Base-by-base conservation (phyloP, 2,113 vertebrate species). In the Eudyptes chrysolophus region DNA sequence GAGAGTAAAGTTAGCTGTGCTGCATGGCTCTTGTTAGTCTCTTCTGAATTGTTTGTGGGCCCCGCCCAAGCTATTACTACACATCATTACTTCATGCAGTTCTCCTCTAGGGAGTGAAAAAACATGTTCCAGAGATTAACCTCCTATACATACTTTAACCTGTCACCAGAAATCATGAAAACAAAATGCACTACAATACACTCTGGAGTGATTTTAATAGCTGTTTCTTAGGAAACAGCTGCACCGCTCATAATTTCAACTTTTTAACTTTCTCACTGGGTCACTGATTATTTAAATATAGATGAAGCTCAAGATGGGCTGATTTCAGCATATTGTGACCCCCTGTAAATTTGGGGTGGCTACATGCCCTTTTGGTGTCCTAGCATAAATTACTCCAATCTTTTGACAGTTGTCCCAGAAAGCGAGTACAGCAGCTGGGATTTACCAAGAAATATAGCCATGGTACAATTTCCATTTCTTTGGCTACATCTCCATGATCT, bases 71-170 rank as follows among this genome's bases (percentile, higher is more conserved):
- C 82, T 60, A 83, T 96, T 95, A 90, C 78, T 82, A 38, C 78
- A 87, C 70, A 46, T 76, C 40, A 92, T 92, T 93, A 97, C 90
- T 92, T 96, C 95, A 97, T 58, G 40, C 87, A 54, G 7, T 80
- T 76, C 84, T 79, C 74, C 96, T 92, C 95, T 27, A 46, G 94
- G 84, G 84, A 96, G 44, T 25, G 49, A 80, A 94, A 95, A 96
- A 79, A 51, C 64, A 72, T 44, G 92, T 93, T 93, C 66, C 87
- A 79, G 58, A 90, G 78, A 95, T 92, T 93, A 96, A 92, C 84
- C 81, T 90, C 82, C 11, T 77, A 66, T 27, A 76, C 3, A 10
- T 87, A 84, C 87, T 92, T 65, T 57, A 96, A 89, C 84, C 78
- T 96, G 95, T 48, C 89, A 95, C 66, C 66, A 92, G 87, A 89